These are phyloP conservation scores for Pithys albifrons DNA, from an alignment of 2,113 vertebrate species.

Conservation along the genomic window DNA sequence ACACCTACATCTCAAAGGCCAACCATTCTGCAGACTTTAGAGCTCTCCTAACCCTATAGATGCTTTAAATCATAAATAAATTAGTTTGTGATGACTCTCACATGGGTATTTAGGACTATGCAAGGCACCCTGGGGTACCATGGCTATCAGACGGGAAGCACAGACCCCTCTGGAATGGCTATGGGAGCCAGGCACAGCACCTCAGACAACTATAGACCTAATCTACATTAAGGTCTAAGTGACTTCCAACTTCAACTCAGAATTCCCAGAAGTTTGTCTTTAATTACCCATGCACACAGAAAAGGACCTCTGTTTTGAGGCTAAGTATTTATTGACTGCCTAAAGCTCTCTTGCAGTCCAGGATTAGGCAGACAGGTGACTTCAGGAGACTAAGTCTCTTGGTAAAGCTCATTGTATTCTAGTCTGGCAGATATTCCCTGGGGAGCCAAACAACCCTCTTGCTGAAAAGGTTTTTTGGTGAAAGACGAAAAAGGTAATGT, in stretches of 20 bases:
- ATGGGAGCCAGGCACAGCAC: background rate
- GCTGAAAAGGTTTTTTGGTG: slow-evolving; percentile 37
- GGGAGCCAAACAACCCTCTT: background rate
- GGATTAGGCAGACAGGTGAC: slow-evolving; percentile 52
- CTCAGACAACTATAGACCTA: background rate
- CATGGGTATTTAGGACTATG: accelerated
- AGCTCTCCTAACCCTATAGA: background rate
- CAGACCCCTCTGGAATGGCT: background rate
- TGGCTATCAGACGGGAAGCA: background rate
- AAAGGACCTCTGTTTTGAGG: slow-evolving; percentile 17
- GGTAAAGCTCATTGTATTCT: slow-evolving; percentile 1
- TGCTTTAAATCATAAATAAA: background rate
- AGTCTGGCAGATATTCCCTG: slow-evolving; percentile 24
- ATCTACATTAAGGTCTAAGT: background rate
- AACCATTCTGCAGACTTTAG: background rate
- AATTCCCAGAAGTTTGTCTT: background rate
- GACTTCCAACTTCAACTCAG: background rate
- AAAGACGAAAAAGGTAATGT: background rate
- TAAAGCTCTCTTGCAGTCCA: background rate
- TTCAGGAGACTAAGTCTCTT: slow-evolving; percentile 9
- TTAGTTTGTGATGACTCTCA: background rate
- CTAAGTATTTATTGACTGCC: slow-evolving; percentile 1
- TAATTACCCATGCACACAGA: background rate
- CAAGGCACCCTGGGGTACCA: background rate
- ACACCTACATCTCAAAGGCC: background rate